Evolutionary conservation across 1,140 invertebrate species (phyloP).

Genomic region (Heliconius eleuchia): DNA sequence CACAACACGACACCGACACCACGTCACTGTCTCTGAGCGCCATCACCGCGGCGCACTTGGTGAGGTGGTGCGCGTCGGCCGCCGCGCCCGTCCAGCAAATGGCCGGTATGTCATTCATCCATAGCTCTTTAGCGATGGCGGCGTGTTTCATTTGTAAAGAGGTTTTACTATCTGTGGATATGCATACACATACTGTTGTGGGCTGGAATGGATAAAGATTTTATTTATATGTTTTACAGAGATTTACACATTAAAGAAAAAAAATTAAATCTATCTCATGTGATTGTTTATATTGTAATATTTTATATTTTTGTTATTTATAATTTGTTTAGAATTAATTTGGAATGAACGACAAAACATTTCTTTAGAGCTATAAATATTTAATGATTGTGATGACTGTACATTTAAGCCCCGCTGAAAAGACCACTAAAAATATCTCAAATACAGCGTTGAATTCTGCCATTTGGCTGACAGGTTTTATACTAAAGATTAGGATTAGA

Average conservation of each 20-base stretch:
- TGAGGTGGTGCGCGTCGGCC: conserved; percentile 48
- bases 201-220: conserved; percentile 27
- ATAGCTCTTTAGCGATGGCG: conserved; percentile 49
- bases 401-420: too few species aligned
- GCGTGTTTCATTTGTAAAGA: conserved; percentile 34
- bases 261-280: too few species aligned
- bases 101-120: conserved; percentile 43
- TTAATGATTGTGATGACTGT: too few species aligned
- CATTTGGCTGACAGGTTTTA: too few species aligned
- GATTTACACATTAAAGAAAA: background rate
- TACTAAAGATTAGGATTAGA: too few species aligned
- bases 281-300: too few species aligned
- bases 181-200: conserved; percentile 50
- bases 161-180: conserved; percentile 36
- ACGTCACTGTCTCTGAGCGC: conserved; percentile 39
- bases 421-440: too few species aligned
- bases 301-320: too few species aligned
- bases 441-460: too few species aligned
- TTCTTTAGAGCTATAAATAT: too few species aligned
- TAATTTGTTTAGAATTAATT: too few species aligned
- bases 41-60: conserved; percentile 42
- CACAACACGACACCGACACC: conserved; percentile 49
- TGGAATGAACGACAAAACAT: too few species aligned
- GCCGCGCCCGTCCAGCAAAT: conserved; percentile 38
- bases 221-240: background rate